phyloP scores from a whole-genome alignment of 2,797 vertebrate genomes.

The Picus viridis region DNA sequence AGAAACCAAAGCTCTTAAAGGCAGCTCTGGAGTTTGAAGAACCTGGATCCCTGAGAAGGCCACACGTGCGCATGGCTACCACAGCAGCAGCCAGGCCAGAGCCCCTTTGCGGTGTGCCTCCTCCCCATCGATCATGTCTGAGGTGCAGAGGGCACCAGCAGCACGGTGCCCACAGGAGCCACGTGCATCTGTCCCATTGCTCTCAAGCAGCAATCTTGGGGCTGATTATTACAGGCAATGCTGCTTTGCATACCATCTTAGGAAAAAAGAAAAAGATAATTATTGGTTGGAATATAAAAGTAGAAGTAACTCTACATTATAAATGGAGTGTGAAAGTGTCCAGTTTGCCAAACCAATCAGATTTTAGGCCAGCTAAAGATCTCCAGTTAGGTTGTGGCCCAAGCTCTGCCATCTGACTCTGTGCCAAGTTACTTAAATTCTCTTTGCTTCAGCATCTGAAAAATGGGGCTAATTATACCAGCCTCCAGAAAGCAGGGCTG shows the following conservation, averaged over 20 bases:
- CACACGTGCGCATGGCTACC: fast-evolving
- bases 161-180: neutral
- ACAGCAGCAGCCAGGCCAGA: neutral
- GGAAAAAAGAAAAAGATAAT: neutral
- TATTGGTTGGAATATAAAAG: neutral
- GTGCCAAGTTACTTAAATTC: neutral
- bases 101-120: fast-evolving
- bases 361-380: neutral
- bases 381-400: neutral
- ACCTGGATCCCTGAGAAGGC: fast-evolving
- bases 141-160: neutral
- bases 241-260: neutral
- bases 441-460: neutral
- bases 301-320: neutral
- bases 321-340: neutral
- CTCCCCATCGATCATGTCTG: fast-evolving
- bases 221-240: neutral
- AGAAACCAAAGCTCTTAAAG: constrained; percentile 18
- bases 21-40: neutral
- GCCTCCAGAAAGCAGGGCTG: neutral
- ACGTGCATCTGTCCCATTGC: fast-evolving
- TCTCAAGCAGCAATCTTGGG: neutral
- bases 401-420: neutral
- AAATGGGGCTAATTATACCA: neutral
- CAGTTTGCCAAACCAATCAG: neutral